Evolutionary conservation across 2,888 invertebrate genomes (phyloP), one percentile per base, ranked within the genome.

Genomic region (Drosophila diplacantha): DNA sequence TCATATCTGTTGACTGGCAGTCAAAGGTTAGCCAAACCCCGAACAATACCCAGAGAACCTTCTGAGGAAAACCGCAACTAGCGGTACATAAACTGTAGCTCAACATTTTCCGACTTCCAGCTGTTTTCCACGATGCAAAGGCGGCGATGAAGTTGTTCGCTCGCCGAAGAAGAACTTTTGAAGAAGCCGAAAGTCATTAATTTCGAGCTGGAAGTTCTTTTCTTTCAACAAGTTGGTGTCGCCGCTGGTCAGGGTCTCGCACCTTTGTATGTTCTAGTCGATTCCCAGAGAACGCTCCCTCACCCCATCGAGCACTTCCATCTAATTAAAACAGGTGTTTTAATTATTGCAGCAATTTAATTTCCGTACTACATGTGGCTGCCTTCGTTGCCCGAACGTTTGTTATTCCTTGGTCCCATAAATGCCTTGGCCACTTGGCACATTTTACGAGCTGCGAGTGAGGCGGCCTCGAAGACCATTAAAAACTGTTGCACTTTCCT

Each of bases 261-360:
- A 49, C 18, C 54, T 55, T 16, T 53, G 44, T 7, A 24, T 31
- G 49, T 31, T 47, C 54, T 62, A 57, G 26, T 53, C 50, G 34
- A 52, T 76, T 68, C 75, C 67, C 81, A 73, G 67, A 71, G 60
- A 50, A 49, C 26, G 31, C 24, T 41, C 41, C 41, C 41, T 32
- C 69, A 69, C 75, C 24, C 41, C 32, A 68, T n/a, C 24, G 5
- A 66, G 64, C 72, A 81, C 79, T 79, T 81, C 73, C 64, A 76
- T 81, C 71, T 81, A 83, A 81, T 83, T 83, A 83, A 82, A 81
- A 83, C 81, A 81, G 82, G 80, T 81, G 84, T 83, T 82, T 81
- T 80, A 79, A 76, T 82, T 81, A 84, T 84, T 72, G 80, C 72
- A 57, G 71, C 71, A 70, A 74, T 77, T 81, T 82, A 74, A 71